These are phyloP conservation scores for Cochlearius cochlearius DNA, from an alignment of 2,113 vertebrate species.

Conservation along the genomic window DNA sequence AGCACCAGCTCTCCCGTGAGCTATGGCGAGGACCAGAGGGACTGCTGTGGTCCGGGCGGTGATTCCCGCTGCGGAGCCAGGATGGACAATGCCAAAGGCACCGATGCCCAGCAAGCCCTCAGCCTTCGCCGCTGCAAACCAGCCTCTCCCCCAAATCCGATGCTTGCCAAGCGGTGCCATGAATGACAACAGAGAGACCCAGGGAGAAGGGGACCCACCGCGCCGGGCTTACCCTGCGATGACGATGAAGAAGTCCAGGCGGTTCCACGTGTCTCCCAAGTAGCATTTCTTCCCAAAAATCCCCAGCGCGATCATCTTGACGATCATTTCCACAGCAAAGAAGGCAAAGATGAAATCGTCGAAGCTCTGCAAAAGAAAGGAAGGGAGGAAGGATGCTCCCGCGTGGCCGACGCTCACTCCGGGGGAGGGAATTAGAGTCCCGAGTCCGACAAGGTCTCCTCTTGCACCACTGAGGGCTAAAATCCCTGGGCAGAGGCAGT, in stretches of 20 bases:
- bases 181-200: neutral
- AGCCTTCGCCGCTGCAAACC: neutral
- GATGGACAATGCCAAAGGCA: rapidly evolving
- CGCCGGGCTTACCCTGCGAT: constrained; percentile 87
- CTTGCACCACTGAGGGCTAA: neutral
- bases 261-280: constrained; percentile 98
- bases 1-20: neutral
- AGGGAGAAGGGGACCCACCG: neutral
- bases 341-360: constrained; percentile 99
- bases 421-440: neutral
- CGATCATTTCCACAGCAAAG: constrained; percentile 98
- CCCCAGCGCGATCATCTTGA: constrained; percentile 97
- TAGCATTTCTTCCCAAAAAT: constrained; percentile 98
- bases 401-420: rapidly evolving
- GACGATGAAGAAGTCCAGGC: constrained; percentile 98
- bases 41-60: rapidly evolving
- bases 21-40: neutral
- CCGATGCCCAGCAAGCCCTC: neutral
- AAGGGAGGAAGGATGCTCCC: neutral
- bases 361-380: constrained; percentile 83
- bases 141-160: neutral
- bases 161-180: rapidly evolving
- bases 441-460: neutral
- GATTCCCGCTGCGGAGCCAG: neutral
- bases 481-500: neutral